These are phyloP conservation scores for Triplophysa yarkandensis DNA, from an alignment of 2,797 vertebrate species.

Conservation along the genomic window DNA sequence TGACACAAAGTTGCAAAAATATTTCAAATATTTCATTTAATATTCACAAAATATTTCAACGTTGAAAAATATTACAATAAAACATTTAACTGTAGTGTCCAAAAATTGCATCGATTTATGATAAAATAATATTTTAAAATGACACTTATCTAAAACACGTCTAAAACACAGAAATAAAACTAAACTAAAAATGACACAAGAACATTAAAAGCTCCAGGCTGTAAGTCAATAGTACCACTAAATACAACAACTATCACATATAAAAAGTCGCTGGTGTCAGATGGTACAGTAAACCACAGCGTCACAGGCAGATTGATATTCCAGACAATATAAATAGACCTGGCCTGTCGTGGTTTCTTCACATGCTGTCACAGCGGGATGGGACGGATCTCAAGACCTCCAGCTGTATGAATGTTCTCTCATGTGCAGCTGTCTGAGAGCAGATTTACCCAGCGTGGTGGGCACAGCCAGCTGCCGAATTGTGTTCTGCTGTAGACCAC, in stretches of 20 bases:
- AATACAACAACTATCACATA: neutral
- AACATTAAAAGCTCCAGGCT: neutral
- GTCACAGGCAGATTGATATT: slow-evolving; percentile 6
- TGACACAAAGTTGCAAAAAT: neutral
- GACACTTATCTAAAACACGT: neutral
- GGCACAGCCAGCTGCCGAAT: slow-evolving; percentile 78
- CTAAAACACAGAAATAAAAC: neutral
- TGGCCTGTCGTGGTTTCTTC: neutral
- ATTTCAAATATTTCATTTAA: slow-evolving; percentile 8
- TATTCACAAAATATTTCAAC: slow-evolving; percentile 4
- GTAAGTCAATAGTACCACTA: neutral
- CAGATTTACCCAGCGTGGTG: slow-evolving; percentile 79
- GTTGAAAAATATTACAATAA: neutral
- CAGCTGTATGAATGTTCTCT: slow-evolving; percentile 83
- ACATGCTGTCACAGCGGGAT: too few relatives aligned
- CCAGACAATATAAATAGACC: neutral
- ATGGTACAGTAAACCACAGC: neutral
- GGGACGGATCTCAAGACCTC: slow-evolving; percentile 74
- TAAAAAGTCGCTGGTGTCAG: neutral
- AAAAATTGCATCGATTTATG: neutral
- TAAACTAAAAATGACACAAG: neutral
- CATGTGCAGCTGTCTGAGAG: slow-evolving; percentile 82
- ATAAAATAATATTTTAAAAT: neutral
- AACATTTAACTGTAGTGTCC: neutral
- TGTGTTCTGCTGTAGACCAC: slow-evolving; percentile 80